These are phyloP conservation scores for Cladopsammia gracilis DNA, from an alignment of 64 coral and sea anemone species.

Conservation along the genomic window DNA sequence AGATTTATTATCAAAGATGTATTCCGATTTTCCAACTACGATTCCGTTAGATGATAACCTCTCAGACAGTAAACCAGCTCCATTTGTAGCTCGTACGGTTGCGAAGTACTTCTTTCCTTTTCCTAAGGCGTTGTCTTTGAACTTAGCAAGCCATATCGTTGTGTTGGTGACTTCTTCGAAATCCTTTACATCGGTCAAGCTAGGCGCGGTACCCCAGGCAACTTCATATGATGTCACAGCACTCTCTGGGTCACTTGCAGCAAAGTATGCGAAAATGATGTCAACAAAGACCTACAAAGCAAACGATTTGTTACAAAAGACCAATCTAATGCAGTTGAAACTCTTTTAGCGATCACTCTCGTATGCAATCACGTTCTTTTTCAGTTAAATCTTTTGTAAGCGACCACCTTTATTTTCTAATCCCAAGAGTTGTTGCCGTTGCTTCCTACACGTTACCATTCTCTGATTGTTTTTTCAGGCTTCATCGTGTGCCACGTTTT, in stretches of 20 bases:
- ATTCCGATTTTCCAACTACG: conserved; percentile 93
- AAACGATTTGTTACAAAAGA: background rate
- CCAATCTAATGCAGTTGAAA: too few species aligned
- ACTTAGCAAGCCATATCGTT: conserved; percentile 85
- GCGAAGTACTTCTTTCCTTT: conserved; percentile 83
- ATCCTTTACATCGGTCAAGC: conserved; percentile 60
- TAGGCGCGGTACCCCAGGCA: conserved; percentile 91
- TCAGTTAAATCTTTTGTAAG: too few species aligned
- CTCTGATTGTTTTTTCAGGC: too few species aligned
- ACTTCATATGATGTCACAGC: conserved; percentile 91
- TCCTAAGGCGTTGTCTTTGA: conserved; percentile 70
- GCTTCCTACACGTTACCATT: too few species aligned
- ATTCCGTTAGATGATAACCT: conserved; percentile 88
- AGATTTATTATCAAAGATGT: conserved; percentile 83
- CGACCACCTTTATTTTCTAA: too few species aligned
- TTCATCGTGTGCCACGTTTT: too few species aligned
- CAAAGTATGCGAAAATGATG: conserved; percentile 95
- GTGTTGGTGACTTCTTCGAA: conserved; percentile 93
- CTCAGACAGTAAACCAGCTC: conserved; percentile 89
- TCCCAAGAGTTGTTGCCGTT: too few species aligned
- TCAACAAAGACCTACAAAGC: conserved; percentile 85
- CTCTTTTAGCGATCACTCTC: too few species aligned
- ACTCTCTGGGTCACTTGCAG: conserved; percentile 83
- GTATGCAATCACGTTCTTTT: too few species aligned
- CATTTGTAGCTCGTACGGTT: conserved; percentile 88